Percentiles rank a stretch among this genome's conserved stretches.
These are phyloP conservation scores for Regulus satrapa DNA, from an alignment of 2,113 vertebrate species.

Conservation along the genomic window DNA sequence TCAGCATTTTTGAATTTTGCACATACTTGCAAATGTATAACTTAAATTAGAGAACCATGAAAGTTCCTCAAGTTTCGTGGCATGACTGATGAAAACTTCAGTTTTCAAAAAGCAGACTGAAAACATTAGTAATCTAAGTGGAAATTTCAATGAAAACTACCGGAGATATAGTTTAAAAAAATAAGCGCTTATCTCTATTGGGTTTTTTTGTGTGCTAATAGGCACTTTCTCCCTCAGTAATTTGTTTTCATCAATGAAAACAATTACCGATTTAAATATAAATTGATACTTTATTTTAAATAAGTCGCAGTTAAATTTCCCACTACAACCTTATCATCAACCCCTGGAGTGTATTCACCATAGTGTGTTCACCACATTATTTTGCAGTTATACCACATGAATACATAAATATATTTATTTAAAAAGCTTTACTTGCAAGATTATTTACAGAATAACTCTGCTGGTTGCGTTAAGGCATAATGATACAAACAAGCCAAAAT, in stretches of 20 bases:
- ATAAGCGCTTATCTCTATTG: background rate
- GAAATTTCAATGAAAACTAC: background rate
- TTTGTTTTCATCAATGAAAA: background rate
- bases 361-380: background rate
- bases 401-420: background rate
- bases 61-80: background rate
- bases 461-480: background rate
- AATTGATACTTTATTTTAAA: background rate
- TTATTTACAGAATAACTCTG: background rate
- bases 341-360: rapidly evolving
- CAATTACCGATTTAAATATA: background rate
- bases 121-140: background rate
- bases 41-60: background rate
- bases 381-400: background rate
- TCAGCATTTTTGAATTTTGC: background rate
- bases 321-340: background rate
- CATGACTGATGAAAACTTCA: background rate
- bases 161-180: background rate
- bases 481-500: background rate
- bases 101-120: background rate
- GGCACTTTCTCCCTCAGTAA: background rate
- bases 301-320: background rate
- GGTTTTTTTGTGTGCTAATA: background rate
- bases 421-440: background rate
- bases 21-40: background rate